Base-by-base conservation (phyloP, 2,113 vertebrate genomes). In the Aepyceros melampus region DNA sequence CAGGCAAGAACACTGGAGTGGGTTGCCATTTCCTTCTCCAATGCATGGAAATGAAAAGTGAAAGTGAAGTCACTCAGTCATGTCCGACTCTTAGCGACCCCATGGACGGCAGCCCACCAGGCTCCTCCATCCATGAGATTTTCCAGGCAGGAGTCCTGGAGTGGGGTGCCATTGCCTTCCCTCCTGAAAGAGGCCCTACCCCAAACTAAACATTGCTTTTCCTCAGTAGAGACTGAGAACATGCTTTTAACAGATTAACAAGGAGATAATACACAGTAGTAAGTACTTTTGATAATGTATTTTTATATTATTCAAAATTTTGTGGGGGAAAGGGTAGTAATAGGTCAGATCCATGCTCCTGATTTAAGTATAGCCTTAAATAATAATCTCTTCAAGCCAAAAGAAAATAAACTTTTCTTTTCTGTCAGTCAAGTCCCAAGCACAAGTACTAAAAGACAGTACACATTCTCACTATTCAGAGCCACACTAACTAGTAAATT, bases 201-300 rank as follows among this genome's bases (percentile, higher is more conserved):
- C n/a, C 23, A 96, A 92, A 95, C 51, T 93, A 92, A 81, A 94
- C 15, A 81, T n/a, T 58, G 10, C 84, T 81, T 82, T 97, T 95
- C 87, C 94, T 87, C 82, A 92, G n/a, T 33, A 94, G 23, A 94
- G 55, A 96, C 95, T 60, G 13, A 92, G 17, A 79, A 33, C 94
- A 33, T 51, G 91, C 94, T n/a, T 94, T 10, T 76, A 96, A 97
- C 51, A 98, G 43, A 89, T 92, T 56, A 51, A 85, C 67, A 95
- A 94, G 43, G 8, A 88, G 25, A 85, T 58, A 81, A 84, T 49
- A 88, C 1, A 95, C 25, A 96, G 62, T 23, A 91, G 31, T 56
- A 91, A 94, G 17, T 87, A 78, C 31, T 60, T 79, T 71, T 60
- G n/a, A 97, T 55, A 92, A n/a, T 93, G 25, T 62, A 49, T 91